Evolutionary conservation across 2,797 vertebrate species (phyloP), one percentile per base, ranked within the genome.

Genomic region (Pachyuromys duprasi): DNA sequence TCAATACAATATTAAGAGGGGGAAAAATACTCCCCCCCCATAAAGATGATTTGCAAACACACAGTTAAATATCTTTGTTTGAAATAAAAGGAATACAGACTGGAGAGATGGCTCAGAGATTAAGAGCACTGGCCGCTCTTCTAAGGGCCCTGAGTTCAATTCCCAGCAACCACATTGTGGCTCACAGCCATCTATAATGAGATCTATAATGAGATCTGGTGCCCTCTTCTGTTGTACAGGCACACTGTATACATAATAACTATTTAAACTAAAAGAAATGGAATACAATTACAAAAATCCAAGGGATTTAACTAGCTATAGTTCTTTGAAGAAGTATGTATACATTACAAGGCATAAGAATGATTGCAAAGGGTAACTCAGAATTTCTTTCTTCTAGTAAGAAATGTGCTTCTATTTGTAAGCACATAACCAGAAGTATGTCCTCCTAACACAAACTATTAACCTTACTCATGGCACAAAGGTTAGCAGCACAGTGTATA

Each of bases 361-460:
- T 89, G 79, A 81, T 31, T 82, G 2, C 3, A 63, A 67, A 57
- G 2, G 24, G 24, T 53, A 80, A 80, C 55, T 82, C 55, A 90
- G 42, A 65, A 67, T 55, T 94, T 94, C 63, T 42, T 92, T 82
- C 83, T 91, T 49, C n/a, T 91, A n/a, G n/a, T n/a, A n/a, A n/a
- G 31, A 45, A 39, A 96, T 83, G 11, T 13, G n/a, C n/a, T n/a
- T n/a, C n/a, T n/a, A n/a, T n/a, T n/a, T n/a, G 5, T 20, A 89
- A 89, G 9, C 7, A 86, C 9, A 2, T 53, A 80, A 8, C 12
- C 39, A 8, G 42, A 92, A 95, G 82, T 63, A 0, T 78, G 49
- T 62, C 57, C 36, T 92, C 31, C 72, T 42, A 62, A 90, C 24
- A 82, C 3, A 39, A 20, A n/a, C 36, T 83, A 49, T 49, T 53